Conservation (phyloP, 2,888 invertebrate genomes). For the Rhorus exstirpatorius region DNA sequence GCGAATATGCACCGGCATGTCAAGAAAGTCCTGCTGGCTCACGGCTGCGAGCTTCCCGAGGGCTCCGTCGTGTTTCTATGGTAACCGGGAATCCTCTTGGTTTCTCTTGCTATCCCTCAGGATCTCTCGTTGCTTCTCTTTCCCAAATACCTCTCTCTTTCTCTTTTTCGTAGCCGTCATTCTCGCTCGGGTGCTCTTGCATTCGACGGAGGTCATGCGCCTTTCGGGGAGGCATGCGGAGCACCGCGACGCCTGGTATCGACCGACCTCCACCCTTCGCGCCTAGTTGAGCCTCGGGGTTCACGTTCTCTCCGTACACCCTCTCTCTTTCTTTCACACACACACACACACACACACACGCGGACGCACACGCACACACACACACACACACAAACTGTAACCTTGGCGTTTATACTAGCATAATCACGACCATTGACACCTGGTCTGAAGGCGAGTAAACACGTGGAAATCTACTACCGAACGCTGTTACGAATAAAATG, state of each 20-base stretch:
- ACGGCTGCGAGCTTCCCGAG: conserved; percentile 66
- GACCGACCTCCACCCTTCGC: conserved; percentile 72
- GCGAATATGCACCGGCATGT: conserved; percentile 68
- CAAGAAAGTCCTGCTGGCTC: conserved; percentile 77
- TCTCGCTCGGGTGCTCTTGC: conserved; percentile 60
- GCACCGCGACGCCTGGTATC: conserved; percentile 73
- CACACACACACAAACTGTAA: conserved; percentile 4
- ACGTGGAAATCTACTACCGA: conserved; percentile 25
- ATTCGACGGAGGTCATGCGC: conserved; percentile 72
- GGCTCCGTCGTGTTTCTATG: conserved; percentile 81
- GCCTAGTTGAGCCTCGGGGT: conserved; percentile 31
- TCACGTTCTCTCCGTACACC: conserved; percentile 57
- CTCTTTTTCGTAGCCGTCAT: conserved; percentile 50
- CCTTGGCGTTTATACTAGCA: conserved; percentile 42
- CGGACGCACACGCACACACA: neutral
- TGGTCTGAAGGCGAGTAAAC: conserved; percentile 10
- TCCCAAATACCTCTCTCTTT: conserved; percentile 71
- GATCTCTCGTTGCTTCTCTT: conserved; percentile 47
- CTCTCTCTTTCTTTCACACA: conserved; percentile 43
- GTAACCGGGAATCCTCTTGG: conserved; percentile 75
- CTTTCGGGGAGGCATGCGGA: conserved; percentile 57
- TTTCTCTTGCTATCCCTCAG: conserved; percentile 59
- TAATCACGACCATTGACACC: conserved; percentile 58
- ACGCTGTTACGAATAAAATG: conserved; percentile 7
- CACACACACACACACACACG: neutral